Evolutionary conservation across 2,797 vertebrate genomes (phyloP), one percentile per base, ranked within the genome.

Genomic region (Sebastes minor): DNA sequence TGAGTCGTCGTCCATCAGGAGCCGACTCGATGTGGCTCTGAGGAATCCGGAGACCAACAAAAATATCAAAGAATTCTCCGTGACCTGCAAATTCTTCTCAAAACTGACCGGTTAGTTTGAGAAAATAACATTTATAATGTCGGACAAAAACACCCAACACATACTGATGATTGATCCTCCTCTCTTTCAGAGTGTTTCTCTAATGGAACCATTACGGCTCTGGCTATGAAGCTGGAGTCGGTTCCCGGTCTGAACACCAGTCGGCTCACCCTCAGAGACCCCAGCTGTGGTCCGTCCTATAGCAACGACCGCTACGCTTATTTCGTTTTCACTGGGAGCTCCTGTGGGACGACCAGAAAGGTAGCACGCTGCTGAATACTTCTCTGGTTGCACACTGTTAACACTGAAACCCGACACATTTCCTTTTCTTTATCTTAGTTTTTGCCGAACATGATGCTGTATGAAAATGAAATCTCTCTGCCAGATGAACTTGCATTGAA

Each of bases 181-280:
- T 28, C n/a, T 57, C 76, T 53, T 80, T 11, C 83, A 97, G 97
- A 93, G 32, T 98, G 97, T 82, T 91, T 94, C 16, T 90, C 96
- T 12, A 95, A 95, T 55, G 96, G 96, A 2, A 97, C 95, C 2
- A 93, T 97, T 56, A 86, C 94, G 0, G 81, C 96, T 27, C 80
- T 94, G 38, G 95, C 95, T 32, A 6, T 95, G 20, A 97, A 95
- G 85, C 56, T 95, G 9, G 90, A 83, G 57, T 92, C 91, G 0
- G 71, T 91, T 68, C 89, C 92, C 59, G 85, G 85, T 33, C 76
- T 97, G 85, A 82, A 95, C 32, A 90, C 88, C 1, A 87, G 89
- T 62, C 75, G 74, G 28, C 81, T 97, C 27, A 94, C 93, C 5
- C 90, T 97, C 70, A 85, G 62, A 12, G 96, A 97, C 74, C 85